Conservation (phyloP, 2,888 invertebrate species). For the Caenorhabditis parvicauda region DNA sequence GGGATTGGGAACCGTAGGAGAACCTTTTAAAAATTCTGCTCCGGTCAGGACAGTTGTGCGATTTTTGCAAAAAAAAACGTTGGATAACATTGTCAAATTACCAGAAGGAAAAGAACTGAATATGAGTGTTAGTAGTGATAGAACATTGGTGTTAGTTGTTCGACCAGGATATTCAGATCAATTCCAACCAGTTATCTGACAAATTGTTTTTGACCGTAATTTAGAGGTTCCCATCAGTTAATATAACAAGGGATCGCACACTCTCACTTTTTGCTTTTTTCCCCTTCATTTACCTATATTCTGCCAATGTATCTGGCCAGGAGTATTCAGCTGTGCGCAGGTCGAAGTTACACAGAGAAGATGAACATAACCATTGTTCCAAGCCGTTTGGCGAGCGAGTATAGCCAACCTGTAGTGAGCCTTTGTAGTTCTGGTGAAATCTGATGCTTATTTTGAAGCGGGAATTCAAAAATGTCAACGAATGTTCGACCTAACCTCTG, state of each 20-base stretch:
- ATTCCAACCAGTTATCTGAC: not conserved
- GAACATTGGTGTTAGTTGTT: too few relatives aligned
- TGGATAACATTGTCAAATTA: too few relatives aligned
- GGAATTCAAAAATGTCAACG: not conserved
- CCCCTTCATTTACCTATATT: slow-evolving; percentile 2
- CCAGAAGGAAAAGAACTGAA: too few relatives aligned
- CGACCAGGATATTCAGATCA: not conserved
- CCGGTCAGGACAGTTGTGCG: too few relatives aligned
- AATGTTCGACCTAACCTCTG: too few relatives aligned
- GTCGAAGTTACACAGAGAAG: slow-evolving; percentile 29
- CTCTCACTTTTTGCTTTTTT: too few relatives aligned
- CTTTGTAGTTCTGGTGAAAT: not conserved
- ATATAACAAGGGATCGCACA: too few relatives aligned
- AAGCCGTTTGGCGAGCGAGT: slow-evolving; percentile 29
- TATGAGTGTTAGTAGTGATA: too few relatives aligned
- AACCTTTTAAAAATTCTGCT: too few relatives aligned
- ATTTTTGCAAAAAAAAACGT: too few relatives aligned
- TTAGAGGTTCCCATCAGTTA: slow-evolving; percentile 17
- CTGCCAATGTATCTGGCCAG: slow-evolving; percentile 19
- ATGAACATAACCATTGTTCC: slow-evolving; percentile 38
- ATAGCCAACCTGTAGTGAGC: slow-evolving; percentile 26
- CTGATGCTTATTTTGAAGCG: not conserved
- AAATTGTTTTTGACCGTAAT: not conserved
- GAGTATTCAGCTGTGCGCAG: slow-evolving; percentile 32
- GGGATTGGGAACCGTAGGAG: too few relatives aligned